These are phyloP conservation scores for Drepana falcataria DNA, from an alignment of 2,888 invertebrate species.

Conservation along the genomic window DNA sequence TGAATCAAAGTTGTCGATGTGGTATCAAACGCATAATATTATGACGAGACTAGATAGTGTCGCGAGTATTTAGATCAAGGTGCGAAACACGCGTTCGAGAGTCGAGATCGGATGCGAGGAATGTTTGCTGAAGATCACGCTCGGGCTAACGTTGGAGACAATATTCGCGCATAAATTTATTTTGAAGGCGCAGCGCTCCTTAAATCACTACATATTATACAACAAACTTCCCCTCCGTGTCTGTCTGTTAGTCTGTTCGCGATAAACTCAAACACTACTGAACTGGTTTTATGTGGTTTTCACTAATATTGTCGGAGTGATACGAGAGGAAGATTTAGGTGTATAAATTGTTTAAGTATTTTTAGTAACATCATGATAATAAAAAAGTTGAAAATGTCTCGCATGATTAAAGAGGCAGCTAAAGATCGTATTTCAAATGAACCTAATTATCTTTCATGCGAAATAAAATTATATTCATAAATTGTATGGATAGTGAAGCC, in stretches of 20 bases:
- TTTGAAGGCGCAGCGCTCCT: slow-evolving; percentile 50
- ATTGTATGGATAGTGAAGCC: slow-evolving; percentile 32
- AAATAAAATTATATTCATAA: slow-evolving; percentile 10
- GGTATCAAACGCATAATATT: slow-evolving; percentile 51
- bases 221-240: no score
- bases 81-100: slow-evolving; percentile 73
- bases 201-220: slow-evolving; percentile 27
- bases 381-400: no score
- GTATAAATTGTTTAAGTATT: no score
- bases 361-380: no score
- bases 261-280: no score
- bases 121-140: slow-evolving; percentile 70
- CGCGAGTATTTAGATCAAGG: slow-evolving; percentile 78
- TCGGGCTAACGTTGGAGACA: slow-evolving; percentile 40
- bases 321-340: no score
- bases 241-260: no score
- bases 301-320: no score
- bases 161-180: slow-evolving; percentile 48
- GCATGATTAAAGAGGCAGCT: no score
- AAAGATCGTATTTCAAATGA: no score
- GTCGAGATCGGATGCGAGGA: slow-evolving; percentile 67
- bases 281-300: no score
- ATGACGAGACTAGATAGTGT: slow-evolving; percentile 68
- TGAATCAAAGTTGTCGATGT: slow-evolving; percentile 38
- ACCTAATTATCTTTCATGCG: no score